phyloP scores from a whole-genome alignment of 1,140 invertebrate genomes.

The Euura lappo region DNA sequence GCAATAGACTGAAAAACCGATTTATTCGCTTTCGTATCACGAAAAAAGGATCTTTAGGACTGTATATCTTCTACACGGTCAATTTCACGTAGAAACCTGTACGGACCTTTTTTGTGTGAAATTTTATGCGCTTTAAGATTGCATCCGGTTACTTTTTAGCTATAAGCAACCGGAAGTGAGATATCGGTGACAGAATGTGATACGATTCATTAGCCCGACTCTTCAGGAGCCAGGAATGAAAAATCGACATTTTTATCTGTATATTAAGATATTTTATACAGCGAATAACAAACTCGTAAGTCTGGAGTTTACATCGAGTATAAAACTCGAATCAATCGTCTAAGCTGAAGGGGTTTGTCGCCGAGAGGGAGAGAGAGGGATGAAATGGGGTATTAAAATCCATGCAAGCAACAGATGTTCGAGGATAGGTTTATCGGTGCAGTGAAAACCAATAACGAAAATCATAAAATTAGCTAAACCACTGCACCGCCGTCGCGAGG shows the following conservation, averaged over 20 bases:
- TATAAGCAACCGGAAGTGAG: background rate
- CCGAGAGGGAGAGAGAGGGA: conserved; percentile 27
- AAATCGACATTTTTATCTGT: no score
- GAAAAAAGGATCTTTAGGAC: no score
- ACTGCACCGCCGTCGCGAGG: background rate
- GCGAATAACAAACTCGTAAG: background rate
- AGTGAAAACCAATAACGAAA: conserved; percentile 52
- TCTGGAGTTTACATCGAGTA: background rate
- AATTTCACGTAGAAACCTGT: no score
- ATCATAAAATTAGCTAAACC: conserved; percentile 53
- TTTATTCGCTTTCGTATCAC: no score
- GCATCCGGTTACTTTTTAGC: background rate
- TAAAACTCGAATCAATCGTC: background rate
- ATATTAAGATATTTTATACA: no score
- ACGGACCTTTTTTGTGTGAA: background rate
- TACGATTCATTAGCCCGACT: no score
- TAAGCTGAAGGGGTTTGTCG: background rate
- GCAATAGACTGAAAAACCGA: no score
- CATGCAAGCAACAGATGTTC: conserved; percentile 55
- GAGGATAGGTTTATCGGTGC: conserved; percentile 50
- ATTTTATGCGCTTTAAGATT: background rate
- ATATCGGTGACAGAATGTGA: background rate
- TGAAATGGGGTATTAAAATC: conserved; percentile 52
- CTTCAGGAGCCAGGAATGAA: no score
- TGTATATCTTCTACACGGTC: no score